Conservation (phyloP, 1,140 invertebrate species). For the Eumeta japonica region DNA sequence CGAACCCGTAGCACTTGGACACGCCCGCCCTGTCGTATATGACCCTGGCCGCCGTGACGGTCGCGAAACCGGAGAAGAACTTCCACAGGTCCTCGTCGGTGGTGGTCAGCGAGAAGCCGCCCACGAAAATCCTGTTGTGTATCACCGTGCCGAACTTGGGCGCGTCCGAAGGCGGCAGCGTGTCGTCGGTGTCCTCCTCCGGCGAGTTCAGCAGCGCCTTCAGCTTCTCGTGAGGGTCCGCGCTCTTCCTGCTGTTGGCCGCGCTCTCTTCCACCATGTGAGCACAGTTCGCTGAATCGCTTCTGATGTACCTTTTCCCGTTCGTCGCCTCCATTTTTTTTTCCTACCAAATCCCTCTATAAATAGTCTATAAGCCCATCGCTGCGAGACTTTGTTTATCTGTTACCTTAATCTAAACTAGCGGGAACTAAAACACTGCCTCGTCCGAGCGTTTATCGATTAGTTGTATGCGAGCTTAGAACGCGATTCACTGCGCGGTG, state of each 20-base stretch:
- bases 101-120: conserved; percentile 85
- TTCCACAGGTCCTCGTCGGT: conserved; percentile 81
- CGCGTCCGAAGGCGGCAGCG: conserved; percentile 58
- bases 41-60: conserved; percentile 91
- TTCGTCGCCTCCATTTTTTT: conserved; percentile 35
- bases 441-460: conserved; percentile 32
- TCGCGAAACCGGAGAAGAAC: conserved; percentile 83
- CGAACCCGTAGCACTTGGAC: conserved; percentile 93
- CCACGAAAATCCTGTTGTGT: conserved; percentile 93
- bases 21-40: conserved; percentile 91
- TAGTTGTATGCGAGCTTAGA: conserved; percentile 13
- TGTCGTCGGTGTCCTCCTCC: conserved; percentile 47
- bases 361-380: conserved; percentile 1
- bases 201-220: conserved; percentile 46
- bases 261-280: conserved; percentile 48
- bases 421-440: conserved; percentile 32
- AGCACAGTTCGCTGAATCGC: conserved; percentile 46
- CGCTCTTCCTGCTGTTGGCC: conserved; percentile 35
- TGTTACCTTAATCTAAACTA: conserved; percentile 44
- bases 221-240: conserved; percentile 44
- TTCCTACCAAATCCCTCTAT: conserved; percentile 27
- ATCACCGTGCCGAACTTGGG: conserved; percentile 79
- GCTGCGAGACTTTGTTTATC: conserved; percentile 27
- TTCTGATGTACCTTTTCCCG: conserved; percentile 43
- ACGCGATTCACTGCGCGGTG: background rate